These are phyloP conservation scores for Mergus octosetaceus DNA, from an alignment of 2,797 vertebrate genomes.

Conservation along the genomic window DNA sequence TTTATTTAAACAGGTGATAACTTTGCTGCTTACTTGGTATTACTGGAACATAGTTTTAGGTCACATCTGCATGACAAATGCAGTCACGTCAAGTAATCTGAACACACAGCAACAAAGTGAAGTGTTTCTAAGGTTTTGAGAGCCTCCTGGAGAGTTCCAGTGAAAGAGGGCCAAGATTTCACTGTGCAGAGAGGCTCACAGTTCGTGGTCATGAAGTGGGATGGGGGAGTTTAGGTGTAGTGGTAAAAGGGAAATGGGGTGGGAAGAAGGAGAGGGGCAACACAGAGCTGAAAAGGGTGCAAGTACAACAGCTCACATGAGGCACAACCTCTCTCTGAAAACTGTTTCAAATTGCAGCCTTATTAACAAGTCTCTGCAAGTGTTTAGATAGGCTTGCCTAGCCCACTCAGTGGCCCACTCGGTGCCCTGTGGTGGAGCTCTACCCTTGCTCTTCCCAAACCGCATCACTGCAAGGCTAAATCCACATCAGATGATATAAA, in stretches of 20 bases:
- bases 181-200: neutral
- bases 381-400: neutral
- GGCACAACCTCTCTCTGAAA: neutral
- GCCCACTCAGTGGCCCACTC: neutral
- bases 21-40: slow-evolving; percentile 14
- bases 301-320: neutral
- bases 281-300: neutral
- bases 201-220: neutral
- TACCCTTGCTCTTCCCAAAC: neutral
- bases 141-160: neutral
- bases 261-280: neutral
- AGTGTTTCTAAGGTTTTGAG: neutral
- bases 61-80: slow-evolving; percentile 33
- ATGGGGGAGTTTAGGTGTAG: rapidly evolving
- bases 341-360: neutral
- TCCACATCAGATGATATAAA: neutral
- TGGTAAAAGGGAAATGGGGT: neutral
- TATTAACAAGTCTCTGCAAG: neutral
- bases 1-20: slow-evolving; percentile 67
- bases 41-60: neutral
- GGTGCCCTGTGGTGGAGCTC: rapidly evolving
- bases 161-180: neutral
- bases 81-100: neutral
- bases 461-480: neutral
- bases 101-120: neutral